Percentiles rank a stretch among this genome's conserved stretches.
Conservation (phyloP, 2,888 invertebrate species). For the Protodeltote pygarga region DNA sequence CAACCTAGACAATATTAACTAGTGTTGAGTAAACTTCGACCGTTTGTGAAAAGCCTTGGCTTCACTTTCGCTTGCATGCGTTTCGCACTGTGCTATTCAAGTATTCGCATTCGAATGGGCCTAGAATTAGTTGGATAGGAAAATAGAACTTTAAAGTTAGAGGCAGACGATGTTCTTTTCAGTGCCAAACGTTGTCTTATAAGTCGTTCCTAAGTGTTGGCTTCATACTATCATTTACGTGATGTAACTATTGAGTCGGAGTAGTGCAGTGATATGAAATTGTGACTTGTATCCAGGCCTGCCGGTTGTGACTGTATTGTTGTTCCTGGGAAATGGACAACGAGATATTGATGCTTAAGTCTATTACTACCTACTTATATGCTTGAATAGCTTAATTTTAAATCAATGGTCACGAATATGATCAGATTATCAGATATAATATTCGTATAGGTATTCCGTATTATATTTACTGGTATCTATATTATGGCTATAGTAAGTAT, state of each 20-base stretch:
- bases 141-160: constrained; percentile 59
- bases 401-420: constrained; percentile 16
- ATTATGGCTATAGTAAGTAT: constrained; percentile 16
- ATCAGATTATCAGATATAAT: background rate
- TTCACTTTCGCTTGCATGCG: constrained; percentile 74
- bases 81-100: constrained; percentile 59
- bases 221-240: constrained; percentile 76
- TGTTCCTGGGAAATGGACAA: constrained; percentile 65
- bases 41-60: constrained; percentile 66
- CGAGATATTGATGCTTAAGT: constrained; percentile 46
- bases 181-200: constrained; percentile 33
- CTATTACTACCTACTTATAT: constrained; percentile 59
- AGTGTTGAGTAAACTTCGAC: constrained; percentile 66
- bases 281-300: constrained; percentile 59
- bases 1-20: constrained; percentile 72
- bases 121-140: constrained; percentile 44
- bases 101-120: constrained; percentile 60
- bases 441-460: too few relatives aligned
- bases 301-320: constrained; percentile 62
- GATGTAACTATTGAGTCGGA: constrained; percentile 78
- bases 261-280: constrained; percentile 70
- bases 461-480: too few relatives aligned
- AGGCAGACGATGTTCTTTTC: constrained; percentile 52
- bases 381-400: constrained; percentile 57
- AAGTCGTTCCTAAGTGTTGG: constrained; percentile 54